phyloP scores from a whole-genome alignment of 2,888 invertebrate species.

The Apamea anceps region DNA sequence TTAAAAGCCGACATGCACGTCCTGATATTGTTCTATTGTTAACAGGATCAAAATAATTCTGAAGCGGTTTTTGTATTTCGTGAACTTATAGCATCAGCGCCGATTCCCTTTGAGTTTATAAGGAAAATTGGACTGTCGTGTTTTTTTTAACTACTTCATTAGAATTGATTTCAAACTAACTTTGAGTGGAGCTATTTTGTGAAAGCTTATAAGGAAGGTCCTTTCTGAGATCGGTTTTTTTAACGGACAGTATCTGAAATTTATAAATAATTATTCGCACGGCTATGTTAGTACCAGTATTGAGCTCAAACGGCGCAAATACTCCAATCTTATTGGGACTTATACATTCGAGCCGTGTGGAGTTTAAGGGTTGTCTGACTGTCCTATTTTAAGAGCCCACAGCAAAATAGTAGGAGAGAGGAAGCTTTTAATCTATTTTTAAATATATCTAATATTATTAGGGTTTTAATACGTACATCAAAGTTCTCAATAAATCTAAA shows the following conservation, averaged over 20 bases:
- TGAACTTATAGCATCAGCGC: slow-evolving; percentile 49
- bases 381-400: not conserved
- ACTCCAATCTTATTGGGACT: too few species aligned
- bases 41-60: slow-evolving; percentile 36
- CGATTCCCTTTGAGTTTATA: slow-evolving; percentile 29
- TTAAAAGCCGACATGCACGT: slow-evolving; percentile 51
- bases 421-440: not conserved
- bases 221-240: not conserved
- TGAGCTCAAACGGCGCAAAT: too few species aligned
- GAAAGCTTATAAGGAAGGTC: not conserved
- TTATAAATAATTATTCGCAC: not conserved
- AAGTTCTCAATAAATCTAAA: not conserved
- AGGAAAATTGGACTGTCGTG: not conserved
- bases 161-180: not conserved
- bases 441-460: too few species aligned
- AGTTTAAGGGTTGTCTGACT: not conserved
- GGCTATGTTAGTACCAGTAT: not conserved
- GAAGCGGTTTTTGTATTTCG: slow-evolving; percentile 38
- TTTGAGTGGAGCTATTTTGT: too few species aligned
- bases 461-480: too few species aligned
- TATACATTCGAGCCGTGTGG: not conserved
- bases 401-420: not conserved
- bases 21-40: slow-evolving; percentile 75
- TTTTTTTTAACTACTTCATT: not conserved
- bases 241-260: not conserved